These are phyloP conservation scores for Polypedilum pembai DNA, from an alignment of 1,140 invertebrate genomes.

Conservation along the genomic window DNA sequence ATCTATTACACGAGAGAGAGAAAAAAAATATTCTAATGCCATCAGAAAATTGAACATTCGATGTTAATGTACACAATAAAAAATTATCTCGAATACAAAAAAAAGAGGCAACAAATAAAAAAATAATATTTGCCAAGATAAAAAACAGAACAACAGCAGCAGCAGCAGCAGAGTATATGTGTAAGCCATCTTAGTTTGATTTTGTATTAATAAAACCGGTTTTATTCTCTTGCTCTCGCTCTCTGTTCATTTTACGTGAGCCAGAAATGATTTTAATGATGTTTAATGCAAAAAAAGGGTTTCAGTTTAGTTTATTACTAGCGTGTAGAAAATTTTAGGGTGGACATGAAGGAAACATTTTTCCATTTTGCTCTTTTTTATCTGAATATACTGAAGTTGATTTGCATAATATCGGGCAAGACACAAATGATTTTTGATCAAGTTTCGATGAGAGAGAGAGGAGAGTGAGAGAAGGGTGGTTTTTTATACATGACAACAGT, in stretches of 20 bases:
- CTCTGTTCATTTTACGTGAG: slow-evolving; percentile 15
- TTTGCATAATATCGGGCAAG: slow-evolving; percentile 22
- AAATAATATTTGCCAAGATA: too few relatives aligned
- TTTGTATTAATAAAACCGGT: slow-evolving; percentile 26
- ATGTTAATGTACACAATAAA: background rate
- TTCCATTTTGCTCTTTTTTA: slow-evolving; percentile 6
- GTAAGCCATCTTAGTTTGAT: slow-evolving; percentile 28
- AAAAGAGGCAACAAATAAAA: too few relatives aligned
- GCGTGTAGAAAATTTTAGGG: background rate
- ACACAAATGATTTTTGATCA: background rate
- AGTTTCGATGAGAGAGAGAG: background rate
- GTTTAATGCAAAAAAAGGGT: slow-evolving; percentile 17
- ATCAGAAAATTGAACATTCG: background rate
- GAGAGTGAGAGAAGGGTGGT: background rate
- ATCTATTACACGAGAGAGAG: too few relatives aligned
- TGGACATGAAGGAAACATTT: background rate
- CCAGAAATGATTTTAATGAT: slow-evolving; percentile 27
- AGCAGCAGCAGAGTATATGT: background rate
- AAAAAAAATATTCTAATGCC: background rate
- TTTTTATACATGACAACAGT: background rate
- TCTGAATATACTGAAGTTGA: background rate
- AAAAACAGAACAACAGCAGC: too few relatives aligned
- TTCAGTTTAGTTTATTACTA: slow-evolving; percentile 16
- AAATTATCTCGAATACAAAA: too few relatives aligned
- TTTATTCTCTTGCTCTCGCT: background rate